Conservation (phyloP, 1,140 invertebrate species). For the Aporrectodea caliginosa region DNA sequence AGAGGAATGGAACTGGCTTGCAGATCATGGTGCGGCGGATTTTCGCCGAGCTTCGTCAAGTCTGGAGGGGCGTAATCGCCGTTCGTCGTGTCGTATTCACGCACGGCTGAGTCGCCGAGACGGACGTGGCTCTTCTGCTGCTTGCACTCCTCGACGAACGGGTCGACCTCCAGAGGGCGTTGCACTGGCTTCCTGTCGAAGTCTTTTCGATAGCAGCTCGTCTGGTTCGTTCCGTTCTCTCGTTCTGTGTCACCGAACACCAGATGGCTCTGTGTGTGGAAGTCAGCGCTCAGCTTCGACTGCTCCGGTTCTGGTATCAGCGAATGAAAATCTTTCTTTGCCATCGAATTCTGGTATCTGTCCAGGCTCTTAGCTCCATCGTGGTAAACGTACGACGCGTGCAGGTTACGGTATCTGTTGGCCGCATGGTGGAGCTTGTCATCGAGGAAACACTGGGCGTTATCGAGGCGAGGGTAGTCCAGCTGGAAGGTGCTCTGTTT, state of each 20-base stretch:
- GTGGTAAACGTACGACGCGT: neutral
- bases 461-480: no score
- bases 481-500: no score
- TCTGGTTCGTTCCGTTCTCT: neutral
- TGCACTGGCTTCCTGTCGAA: neutral
- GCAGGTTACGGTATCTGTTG: neutral
- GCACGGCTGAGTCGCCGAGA: neutral
- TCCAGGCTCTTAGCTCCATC: neutral
- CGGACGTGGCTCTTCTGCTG: neutral
- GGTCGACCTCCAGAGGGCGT: neutral
- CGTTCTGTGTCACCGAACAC: neutral
- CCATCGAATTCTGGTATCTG: neutral
- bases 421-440: neutral
- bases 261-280: neutral
- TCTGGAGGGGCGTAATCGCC: neutral
- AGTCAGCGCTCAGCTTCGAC: neutral
- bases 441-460: no score
- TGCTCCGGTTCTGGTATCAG: neutral
- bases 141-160: no score
- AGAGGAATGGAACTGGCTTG: neutral
- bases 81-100: neutral
- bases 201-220: neutral
- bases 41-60: neutral
- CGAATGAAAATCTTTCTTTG: neutral
- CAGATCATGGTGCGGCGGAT: neutral